phyloP scores from a whole-genome alignment of 2,888 invertebrate species.

The Rhabditoides inermis region DNA sequence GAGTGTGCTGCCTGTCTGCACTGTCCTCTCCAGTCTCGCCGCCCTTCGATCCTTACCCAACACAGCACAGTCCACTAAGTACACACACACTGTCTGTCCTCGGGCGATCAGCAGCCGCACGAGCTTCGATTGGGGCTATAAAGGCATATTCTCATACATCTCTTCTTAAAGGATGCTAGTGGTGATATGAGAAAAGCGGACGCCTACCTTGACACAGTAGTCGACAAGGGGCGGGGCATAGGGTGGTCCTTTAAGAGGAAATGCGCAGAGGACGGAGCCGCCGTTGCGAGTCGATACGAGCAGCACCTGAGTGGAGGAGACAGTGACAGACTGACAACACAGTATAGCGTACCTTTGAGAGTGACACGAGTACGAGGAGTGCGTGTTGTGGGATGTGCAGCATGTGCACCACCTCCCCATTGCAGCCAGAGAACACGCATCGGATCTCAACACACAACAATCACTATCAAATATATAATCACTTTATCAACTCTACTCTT shows the following conservation, averaged over 20 bases:
- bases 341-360: constrained; percentile 23
- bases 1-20: no score
- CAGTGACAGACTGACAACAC: not conserved
- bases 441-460: constrained; percentile 67
- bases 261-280: constrained; percentile 21
- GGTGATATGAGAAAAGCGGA: no score
- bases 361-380: constrained; percentile 37
- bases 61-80: no score
- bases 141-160: no score
- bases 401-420: constrained; percentile 67
- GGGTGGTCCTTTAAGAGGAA: constrained; percentile 52
- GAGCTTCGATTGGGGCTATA: no score
- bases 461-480: no score
- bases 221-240: constrained; percentile 78
- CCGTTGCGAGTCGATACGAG: constrained; percentile 21
- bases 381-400: constrained; percentile 17
- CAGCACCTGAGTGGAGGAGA: constrained; percentile 11
- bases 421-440: constrained; percentile 83
- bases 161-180: no score
- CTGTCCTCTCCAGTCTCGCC: no score
- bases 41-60: no score
- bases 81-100: no score
- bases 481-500: no score
- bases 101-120: no score
- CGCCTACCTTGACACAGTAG: constrained; percentile 83